Conservation (phyloP, 2,888 invertebrate genomes). For the Cremastinae sp. region DNA sequence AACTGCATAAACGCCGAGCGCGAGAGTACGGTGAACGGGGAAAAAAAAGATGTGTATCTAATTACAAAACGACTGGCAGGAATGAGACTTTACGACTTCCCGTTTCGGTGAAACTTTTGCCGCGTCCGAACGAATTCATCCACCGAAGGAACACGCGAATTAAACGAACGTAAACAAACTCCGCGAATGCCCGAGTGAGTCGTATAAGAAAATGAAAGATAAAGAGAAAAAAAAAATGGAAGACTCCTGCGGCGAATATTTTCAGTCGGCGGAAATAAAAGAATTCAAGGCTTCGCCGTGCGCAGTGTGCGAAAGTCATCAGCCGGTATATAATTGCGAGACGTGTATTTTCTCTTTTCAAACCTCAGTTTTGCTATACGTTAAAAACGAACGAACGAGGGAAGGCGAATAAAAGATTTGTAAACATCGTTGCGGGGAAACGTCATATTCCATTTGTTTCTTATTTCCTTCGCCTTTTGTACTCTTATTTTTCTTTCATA, state of each 20-base stretch:
- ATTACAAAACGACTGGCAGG: constrained; percentile 39
- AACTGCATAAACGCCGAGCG: constrained; percentile 7
- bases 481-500: background rate
- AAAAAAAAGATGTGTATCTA: constrained; percentile 33
- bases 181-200: background rate
- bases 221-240: background rate
- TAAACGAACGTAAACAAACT: background rate
- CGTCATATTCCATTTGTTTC: background rate
- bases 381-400: too few species aligned
- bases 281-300: too few species aligned
- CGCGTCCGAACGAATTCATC: constrained; percentile 13
- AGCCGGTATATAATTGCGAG: too few species aligned
- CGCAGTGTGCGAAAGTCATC: too few species aligned
- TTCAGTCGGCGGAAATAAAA: too few species aligned
- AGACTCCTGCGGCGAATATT: too few species aligned
- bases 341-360: too few species aligned
- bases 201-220: background rate
- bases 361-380: too few species aligned
- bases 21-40: constrained; percentile 6
- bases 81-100: constrained; percentile 54
- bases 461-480: background rate
- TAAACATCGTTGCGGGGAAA: too few species aligned
- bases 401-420: too few species aligned
- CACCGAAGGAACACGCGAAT: background rate
- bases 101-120: constrained; percentile 40